phyloP scores from a whole-genome alignment of 2,888 invertebrate genomes.

The Smittia sp. region DNA sequence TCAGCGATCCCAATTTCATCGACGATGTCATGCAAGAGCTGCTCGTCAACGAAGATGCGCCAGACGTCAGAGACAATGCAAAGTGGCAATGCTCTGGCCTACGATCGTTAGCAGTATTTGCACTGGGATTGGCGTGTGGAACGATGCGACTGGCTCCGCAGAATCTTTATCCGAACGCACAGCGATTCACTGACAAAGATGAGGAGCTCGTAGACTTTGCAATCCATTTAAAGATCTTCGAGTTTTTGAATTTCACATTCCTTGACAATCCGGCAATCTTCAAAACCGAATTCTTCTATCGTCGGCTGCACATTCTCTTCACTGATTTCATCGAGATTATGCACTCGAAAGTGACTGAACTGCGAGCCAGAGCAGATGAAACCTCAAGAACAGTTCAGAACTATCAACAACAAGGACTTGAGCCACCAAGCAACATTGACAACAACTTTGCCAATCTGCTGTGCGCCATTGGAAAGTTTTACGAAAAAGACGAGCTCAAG shows the following conservation, averaged over 20 bases:
- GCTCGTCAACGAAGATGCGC: constrained; percentile 47
- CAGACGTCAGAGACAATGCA: constrained; percentile 43
- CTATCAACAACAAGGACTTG: constrained; percentile 72
- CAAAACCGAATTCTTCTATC: constrained; percentile 76
- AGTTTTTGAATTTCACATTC: constrained; percentile 71
- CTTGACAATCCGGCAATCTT: constrained; percentile 67
- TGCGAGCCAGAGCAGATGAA: constrained; percentile 83
- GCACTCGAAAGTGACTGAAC: constrained; percentile 76
- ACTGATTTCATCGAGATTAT: constrained; percentile 90
- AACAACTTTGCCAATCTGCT: constrained; percentile 82
- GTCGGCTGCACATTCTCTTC: constrained; percentile 77
- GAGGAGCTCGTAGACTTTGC: constrained; percentile 77
- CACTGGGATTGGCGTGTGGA: constrained; percentile 67
- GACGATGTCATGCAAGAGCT: constrained; percentile 51
- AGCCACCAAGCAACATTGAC: constrained; percentile 68
- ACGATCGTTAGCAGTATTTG: constrained; percentile 64
- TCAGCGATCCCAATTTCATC: constrained; percentile 55
- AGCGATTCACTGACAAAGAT: constrained; percentile 65
- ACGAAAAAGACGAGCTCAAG: constrained; percentile 68
- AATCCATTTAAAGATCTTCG: constrained; percentile 74
- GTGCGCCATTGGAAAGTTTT: constrained; percentile 73
- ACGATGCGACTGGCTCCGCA: constrained; percentile 61
- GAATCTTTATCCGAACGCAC: constrained; percentile 56
- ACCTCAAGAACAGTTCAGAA: constrained; percentile 74
- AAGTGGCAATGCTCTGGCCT: constrained; percentile 59